Conservation (phyloP, 2,113 vertebrate genomes). For the Periophthalmodon schlosseri region DNA sequence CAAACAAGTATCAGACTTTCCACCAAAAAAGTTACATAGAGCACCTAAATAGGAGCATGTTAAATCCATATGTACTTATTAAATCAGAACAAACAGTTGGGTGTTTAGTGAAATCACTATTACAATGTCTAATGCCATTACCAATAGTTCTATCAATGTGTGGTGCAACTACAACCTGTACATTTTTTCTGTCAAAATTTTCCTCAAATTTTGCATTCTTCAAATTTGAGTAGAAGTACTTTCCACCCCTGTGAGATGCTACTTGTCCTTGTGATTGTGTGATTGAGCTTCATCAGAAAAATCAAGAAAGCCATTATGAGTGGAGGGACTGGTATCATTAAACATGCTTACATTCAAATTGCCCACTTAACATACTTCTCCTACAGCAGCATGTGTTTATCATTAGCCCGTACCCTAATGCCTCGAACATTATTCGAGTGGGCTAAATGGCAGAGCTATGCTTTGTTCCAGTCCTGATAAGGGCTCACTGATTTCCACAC, state of each 20-base stretch:
- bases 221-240: background rate
- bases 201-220: background rate
- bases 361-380: constrained; percentile 79
- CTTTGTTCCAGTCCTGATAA: constrained; percentile 74
- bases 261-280: constrained; percentile 29
- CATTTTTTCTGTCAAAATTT: no score
- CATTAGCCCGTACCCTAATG: constrained; percentile 79
- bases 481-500: constrained; percentile 64
- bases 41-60: no score
- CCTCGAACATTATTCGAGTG: constrained; percentile 78
- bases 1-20: background rate
- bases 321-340: constrained; percentile 69
- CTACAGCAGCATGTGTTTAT: constrained; percentile 79
- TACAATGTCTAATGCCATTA: background rate
- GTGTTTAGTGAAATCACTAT: background rate
- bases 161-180: no score
- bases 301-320: constrained; percentile 69
- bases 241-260: background rate
- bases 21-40: background rate
- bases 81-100: no score
- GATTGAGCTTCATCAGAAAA: constrained; percentile 57
- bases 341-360: constrained; percentile 77
- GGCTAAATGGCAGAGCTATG: constrained; percentile 71
- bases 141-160: no score
- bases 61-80: no score